Conservation (phyloP, 2,888 invertebrate genomes). For the Ommatoiulus sabulosus region DNA sequence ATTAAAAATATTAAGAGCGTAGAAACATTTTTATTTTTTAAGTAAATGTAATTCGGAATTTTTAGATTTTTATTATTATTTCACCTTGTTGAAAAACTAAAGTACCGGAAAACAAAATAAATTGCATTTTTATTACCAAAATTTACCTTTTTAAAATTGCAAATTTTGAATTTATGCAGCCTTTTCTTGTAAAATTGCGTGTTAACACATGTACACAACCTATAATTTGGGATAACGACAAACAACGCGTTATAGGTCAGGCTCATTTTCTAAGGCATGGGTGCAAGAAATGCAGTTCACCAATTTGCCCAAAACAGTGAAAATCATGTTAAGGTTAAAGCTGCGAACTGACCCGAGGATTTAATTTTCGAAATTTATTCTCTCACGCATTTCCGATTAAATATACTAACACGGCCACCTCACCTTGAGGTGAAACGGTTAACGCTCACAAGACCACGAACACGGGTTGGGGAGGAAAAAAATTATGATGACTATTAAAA, state of each 20-base stretch:
- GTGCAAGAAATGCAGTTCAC: not conserved
- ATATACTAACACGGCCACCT: not conserved
- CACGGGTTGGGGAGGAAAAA: not conserved
- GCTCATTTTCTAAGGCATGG: not conserved
- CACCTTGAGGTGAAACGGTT: constrained; percentile 2
- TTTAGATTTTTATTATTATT: too few relatives aligned
- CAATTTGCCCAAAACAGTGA: not conserved
- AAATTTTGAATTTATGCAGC: too few relatives aligned
- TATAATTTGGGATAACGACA: not conserved
- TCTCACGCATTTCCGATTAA: constrained; percentile 16
- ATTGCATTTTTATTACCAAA: too few relatives aligned
- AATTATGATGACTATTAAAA: not conserved
- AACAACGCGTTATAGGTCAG: not conserved
- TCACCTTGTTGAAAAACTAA: too few relatives aligned
- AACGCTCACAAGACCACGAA: not conserved
- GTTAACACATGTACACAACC: not conserved
- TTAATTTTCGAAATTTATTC: not conserved
- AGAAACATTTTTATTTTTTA: too few relatives aligned
- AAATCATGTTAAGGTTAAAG: constrained; percentile 11
- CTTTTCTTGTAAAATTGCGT: not conserved
- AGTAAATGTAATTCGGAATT: too few relatives aligned
- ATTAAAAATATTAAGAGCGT: too few relatives aligned
- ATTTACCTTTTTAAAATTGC: too few relatives aligned
- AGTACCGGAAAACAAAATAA: too few relatives aligned
- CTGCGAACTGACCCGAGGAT: not conserved